Evolutionary conservation across 2,797 vertebrate species (phyloP), one percentile per base, ranked within the genome.

Genomic region (Phaenicophaeus curvirostris): DNA sequence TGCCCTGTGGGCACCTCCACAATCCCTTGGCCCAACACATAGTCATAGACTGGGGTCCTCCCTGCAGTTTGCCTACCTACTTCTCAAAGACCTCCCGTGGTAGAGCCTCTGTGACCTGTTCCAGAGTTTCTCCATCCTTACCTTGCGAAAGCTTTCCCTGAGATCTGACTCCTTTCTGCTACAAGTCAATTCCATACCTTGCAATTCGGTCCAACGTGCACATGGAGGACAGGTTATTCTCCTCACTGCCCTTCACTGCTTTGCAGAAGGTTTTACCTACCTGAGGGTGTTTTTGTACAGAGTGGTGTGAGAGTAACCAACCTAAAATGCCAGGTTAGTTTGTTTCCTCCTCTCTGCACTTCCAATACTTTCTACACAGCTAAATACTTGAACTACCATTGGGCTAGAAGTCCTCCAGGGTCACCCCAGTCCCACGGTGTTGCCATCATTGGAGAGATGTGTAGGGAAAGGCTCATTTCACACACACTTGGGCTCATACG

Each of bases 201-300:
- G 51, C 2, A 1, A 37, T 55, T 3, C 2, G 18, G 35, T 13
- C 53, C 42, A 48, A 7, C 48, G 0, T 48, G 0, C 9, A 4
- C 7, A 4, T 0, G n/a, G 12, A 58, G 55, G 11, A 9, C 7
- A 7, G 15, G 24, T n/a, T 4, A 2, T 28, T 13, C 4, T n/a
- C 39, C 41, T 25, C 11, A 0, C 11, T 74, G 71, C 51, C 76
- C 48, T 57, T 5, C 0, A 3, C 14, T 39, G 24, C n/a, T 89
- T 41, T 83, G 62, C 39, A 14, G n/a, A 31, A 6, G 76, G 25
- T 37, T 62, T 87, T 27, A 27, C 42, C 76, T 11, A 14, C 1
- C 42, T 21, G 42, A 73, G 41, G 8, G 3, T 53, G 5, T 4
- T 57, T n/a, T n/a, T 9, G 28, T 8, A 28, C 11, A 8, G 78